Evolutionary conservation across 1,140 invertebrate genomes (phyloP).

Genomic region (Ectropis grisescens): DNA sequence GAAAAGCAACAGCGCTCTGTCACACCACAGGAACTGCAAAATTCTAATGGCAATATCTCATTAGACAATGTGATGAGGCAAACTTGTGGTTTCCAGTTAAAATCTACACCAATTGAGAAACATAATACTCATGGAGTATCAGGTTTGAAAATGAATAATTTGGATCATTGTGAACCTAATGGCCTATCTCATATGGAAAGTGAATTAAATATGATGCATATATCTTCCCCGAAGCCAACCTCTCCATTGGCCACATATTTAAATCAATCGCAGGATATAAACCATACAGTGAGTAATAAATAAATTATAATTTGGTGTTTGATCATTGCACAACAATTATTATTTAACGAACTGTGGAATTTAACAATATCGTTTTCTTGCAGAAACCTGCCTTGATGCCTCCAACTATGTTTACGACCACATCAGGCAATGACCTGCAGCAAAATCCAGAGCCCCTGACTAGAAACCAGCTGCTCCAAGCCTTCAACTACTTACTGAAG

Average conservation of each 20-base stretch:
- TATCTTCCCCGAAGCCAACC: slow-evolving; percentile 59
- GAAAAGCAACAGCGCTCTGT: slow-evolving; percentile 87
- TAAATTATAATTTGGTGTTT: no score
- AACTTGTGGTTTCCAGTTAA: slow-evolving; percentile 54
- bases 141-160: slow-evolving; percentile 39
- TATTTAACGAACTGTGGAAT: no score
- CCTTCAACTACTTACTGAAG: slow-evolving; percentile 87
- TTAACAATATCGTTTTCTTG: no score
- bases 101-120: slow-evolving; percentile 59
- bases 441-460: slow-evolving; percentile 80
- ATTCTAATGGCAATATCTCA: slow-evolving; percentile 45
- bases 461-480: slow-evolving; percentile 88
- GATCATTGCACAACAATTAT: no score
- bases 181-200: slow-evolving; percentile 61
- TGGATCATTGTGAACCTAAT: no score
- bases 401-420: slow-evolving; percentile 83
- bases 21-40: slow-evolving; percentile 73
- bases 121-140: slow-evolving; percentile 41
- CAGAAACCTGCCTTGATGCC: slow-evolving; percentile 82
- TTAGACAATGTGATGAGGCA: slow-evolving; percentile 39
- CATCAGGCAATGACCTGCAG: slow-evolving; percentile 32
- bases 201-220: slow-evolving; percentile 68
- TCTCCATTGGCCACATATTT: slow-evolving; percentile 66
- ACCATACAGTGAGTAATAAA: slow-evolving; percentile 35
- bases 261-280: slow-evolving; percentile 53